Base-by-base conservation (phyloP, 2,888 invertebrate species). In the Chloroclysta siterata region DNA sequence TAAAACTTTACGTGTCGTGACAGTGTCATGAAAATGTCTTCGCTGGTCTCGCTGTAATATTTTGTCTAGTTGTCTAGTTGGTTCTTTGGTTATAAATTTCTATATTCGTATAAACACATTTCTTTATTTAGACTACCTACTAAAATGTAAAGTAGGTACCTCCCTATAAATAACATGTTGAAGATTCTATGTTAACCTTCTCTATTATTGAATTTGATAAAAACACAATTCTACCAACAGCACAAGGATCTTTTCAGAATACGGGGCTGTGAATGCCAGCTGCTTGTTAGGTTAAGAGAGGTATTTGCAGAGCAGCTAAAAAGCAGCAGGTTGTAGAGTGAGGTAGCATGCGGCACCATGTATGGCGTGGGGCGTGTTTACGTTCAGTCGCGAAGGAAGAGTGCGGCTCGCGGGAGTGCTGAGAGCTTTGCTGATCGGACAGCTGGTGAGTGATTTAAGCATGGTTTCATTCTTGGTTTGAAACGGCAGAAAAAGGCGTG, bases 361-460 rank as follows among this genome's bases (percentile, higher is more conserved):
- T 70, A 91, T 91, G 91, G 90, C 90, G 75, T 87, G 88, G 84
- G 83, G 83, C 61, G 87, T 83, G 74, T 83, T 89, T 78, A 79
- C 85, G 71, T 83, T 89, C 82, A 88, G 78, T 82, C 84, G 78
- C 60, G 89, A 87, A 53, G 90, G 87, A 50, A 83, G 91, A 60
- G 80, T 80, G 73, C 85, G 89, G 51, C 72, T 91, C 62, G 89
- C 90, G 47, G 85, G 78, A 14, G 85, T 91, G 66, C 81, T 92
- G 66, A 85, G 92, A 22, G 88, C 87, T 69, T 77, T 92, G 65
- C 81, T 92, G 64, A 90, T 91, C 59, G 82, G 83, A 0, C 89
- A 91, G 74, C 82, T 92, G 28, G 81, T 59, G 0, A 17, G 58
- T 52, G 13, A 4, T 28, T 17, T 33, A 15, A 5, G 22, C 22